These are phyloP conservation scores for Neogobius melanostomus DNA, from an alignment of 2,113 vertebrate species.

Conservation along the genomic window DNA sequence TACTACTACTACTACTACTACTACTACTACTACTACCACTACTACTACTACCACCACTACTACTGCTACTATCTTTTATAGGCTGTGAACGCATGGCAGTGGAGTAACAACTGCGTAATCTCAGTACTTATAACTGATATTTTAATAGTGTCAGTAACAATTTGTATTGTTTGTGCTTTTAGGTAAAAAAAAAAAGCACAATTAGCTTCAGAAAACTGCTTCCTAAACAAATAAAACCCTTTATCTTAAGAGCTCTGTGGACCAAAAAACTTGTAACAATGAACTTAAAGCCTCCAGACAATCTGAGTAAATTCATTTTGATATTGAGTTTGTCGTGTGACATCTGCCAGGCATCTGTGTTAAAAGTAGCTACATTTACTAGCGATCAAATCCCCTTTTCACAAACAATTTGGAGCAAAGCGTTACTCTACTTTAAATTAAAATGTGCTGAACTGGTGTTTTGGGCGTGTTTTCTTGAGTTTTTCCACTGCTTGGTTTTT, in stretches of 20 bases:
- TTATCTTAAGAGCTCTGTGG: not conserved
- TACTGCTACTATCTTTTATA: not conserved
- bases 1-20: too few species aligned
- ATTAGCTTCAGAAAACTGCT: not conserved
- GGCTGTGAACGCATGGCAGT: not conserved
- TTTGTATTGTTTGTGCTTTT: not conserved
- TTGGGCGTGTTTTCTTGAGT: not conserved
- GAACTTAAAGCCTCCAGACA: not conserved
- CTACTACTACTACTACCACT: too few species aligned
- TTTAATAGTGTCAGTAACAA: not conserved
- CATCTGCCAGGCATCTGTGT: constrained; percentile 20
- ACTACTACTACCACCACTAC: too few species aligned
- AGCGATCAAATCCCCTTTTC: constrained; percentile 3
- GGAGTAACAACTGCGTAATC: not conserved
- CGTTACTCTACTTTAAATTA: not conserved
- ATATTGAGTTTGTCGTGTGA: not conserved
- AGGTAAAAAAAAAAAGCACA: not conserved
- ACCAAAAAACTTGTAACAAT: not conserved
- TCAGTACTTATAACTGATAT: not conserved
- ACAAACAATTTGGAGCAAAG: not conserved
- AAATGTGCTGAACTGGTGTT: not conserved
- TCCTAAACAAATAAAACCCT: not conserved
- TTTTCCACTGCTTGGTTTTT: constrained; percentile 20
- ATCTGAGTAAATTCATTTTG: not conserved
- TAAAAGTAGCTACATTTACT: constrained; percentile 20